Evolutionary conservation across 2,888 invertebrate genomes (phyloP), one percentile per base, ranked within the genome.

Genomic region (Sthenelais limicola): DNA sequence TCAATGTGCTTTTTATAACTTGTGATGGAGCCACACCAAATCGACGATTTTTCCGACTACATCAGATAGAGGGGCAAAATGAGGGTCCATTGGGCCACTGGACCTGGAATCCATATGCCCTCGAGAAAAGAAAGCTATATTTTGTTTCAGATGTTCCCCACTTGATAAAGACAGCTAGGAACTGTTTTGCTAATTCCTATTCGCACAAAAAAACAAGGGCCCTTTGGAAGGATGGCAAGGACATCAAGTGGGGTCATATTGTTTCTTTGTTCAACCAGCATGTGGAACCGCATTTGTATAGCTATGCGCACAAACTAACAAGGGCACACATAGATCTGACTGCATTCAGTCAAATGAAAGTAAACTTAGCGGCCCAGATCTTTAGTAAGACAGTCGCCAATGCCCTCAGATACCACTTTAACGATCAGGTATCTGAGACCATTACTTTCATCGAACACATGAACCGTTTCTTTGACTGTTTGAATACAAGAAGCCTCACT

Each of bases 381-480:
- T 30, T 72, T 32, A 72, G 72, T 47, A 18, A 15, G 3, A 67
- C 67, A 24, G 72, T 72, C 12, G 72, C 67, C 18, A 67, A 51
- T 49, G 67, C 52, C 2, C 48, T 72, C 4, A 35, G 68, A 35
- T 15, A 28, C 3, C 3, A n/a, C 18, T 21, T 12, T 68, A 51
- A 35, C 3, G 49, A 51, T 15, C 3, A 18, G 9, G 32, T 66
- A 3, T 48, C 18, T 24, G 75, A 78, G 43, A 75, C 75, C 12
- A 72, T 75, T 0, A 12, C n/a, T 7, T 78, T 75, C 43, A 62
- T 78, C 7, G 56, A 73, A 28, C 48, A 38, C 12, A 56, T 77
- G 58, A 71, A 77, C 58, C 73, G 70, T 47, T 77, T 76, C 30
- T 77, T 77, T 72, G 75, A 77, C 54, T 70, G 69, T 32, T 38